phyloP scores from a whole-genome alignment of 2,797 vertebrate genomes.

The Aphelocoma californica region DNA sequence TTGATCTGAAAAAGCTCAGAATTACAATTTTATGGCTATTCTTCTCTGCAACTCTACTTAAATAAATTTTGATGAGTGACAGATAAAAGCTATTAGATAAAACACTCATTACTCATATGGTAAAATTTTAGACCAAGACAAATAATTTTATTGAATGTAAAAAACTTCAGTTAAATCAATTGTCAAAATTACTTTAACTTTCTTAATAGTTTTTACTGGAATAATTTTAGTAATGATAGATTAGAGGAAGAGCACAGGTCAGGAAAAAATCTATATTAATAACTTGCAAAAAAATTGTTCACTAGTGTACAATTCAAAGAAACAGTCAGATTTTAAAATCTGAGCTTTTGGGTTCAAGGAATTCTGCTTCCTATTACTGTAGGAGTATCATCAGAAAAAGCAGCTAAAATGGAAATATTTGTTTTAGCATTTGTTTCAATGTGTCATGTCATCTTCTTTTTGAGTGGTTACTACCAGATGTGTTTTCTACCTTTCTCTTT shows the following conservation, averaged over 20 bases:
- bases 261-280: background rate
- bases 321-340: background rate
- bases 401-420: background rate
- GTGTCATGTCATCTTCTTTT: background rate
- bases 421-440: background rate
- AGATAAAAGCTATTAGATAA: background rate
- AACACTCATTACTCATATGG: background rate
- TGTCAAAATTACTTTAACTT: background rate
- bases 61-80: background rate
- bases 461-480: background rate
- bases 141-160: background rate
- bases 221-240: background rate
- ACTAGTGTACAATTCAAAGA: background rate
- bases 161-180: background rate
- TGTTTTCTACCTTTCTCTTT: background rate
- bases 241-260: background rate
- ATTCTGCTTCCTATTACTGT: background rate
- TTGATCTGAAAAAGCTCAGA: background rate
- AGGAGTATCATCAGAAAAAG: rapidly evolving
- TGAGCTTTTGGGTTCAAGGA: background rate
- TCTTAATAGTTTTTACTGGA: background rate
- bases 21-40: background rate
- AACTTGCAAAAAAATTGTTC: background rate
- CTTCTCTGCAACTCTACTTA: background rate
- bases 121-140: background rate